Conservation (phyloP, 1,140 invertebrate species). For the Tetragnatha versicolor region DNA sequence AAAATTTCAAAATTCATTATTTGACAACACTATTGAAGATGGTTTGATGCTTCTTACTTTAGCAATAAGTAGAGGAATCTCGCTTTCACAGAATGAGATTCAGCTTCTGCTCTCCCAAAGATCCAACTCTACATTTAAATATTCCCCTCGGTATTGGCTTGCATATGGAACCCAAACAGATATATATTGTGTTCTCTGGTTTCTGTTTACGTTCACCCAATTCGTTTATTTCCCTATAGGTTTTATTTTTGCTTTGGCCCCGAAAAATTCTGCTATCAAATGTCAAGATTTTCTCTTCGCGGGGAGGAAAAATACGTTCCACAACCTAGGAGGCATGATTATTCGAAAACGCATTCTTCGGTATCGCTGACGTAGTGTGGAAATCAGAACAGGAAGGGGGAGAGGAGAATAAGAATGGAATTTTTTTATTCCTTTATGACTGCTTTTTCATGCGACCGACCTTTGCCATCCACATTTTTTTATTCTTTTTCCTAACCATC, state of each 20-base stretch:
- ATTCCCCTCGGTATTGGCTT: neutral
- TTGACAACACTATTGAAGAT: too few species aligned
- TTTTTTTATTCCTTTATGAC: neutral
- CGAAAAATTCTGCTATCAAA: constrained; percentile 1
- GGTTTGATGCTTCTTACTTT: too few species aligned
- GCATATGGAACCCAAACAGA: neutral
- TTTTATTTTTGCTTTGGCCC: neutral
- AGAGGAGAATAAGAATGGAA: too few species aligned
- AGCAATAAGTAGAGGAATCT: too few species aligned
- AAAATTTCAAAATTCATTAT: too few species aligned
- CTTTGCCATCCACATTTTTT: too few species aligned
- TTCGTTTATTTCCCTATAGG: neutral
- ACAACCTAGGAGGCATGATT: neutral
- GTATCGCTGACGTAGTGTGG: neutral
- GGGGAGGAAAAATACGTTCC: neutral
- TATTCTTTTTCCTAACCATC: too few species aligned
- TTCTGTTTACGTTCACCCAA: neutral
- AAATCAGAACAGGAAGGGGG: neutral
- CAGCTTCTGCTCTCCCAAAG: neutral
- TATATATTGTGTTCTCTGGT: neutral
- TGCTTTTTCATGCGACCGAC: neutral
- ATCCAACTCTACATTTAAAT: neutral
- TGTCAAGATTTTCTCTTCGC: neutral
- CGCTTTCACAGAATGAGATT: too few species aligned
- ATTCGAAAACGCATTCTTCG: neutral